Percentiles rank a stretch among this genome's conserved stretches.
These are phyloP conservation scores for Sturmia bella DNA, from an alignment of 2,888 invertebrate species.

Conservation along the genomic window DNA sequence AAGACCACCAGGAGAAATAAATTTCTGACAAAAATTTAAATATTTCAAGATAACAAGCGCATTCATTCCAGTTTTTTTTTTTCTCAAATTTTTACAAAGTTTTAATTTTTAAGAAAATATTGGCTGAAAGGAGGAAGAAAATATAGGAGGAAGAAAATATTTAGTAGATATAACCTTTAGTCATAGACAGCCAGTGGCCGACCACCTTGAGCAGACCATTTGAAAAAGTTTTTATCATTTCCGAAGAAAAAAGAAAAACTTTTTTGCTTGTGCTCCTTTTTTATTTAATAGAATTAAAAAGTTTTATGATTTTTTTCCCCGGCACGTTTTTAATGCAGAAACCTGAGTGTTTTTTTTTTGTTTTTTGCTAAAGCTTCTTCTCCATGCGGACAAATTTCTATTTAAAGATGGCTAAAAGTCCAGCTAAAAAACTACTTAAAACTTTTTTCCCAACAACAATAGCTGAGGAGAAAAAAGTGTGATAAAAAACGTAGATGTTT, in stretches of 20 bases:
- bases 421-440: slow-evolving; percentile 62
- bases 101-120: not conserved
- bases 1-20: slow-evolving; percentile 17
- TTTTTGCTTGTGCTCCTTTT: slow-evolving; percentile 70
- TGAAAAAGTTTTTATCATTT: slow-evolving; percentile 68
- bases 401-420: slow-evolving; percentile 77
- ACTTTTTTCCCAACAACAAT: slow-evolving; percentile 58
- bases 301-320: slow-evolving; percentile 72
- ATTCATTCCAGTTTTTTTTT: not conserved
- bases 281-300: slow-evolving; percentile 80
- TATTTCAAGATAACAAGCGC: slow-evolving; percentile 16
- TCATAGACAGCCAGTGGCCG: slow-evolving; percentile 48
- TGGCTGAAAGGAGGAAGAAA: not conserved
- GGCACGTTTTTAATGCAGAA: slow-evolving; percentile 74
- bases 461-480: slow-evolving; percentile 70
- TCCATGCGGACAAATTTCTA: slow-evolving; percentile 64
- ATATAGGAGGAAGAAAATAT: too few species aligned
- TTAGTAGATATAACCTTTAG: slow-evolving; percentile 46
- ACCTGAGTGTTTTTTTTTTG: slow-evolving; percentile 67
- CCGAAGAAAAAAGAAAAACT: slow-evolving; percentile 31
- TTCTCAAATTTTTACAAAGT: not conserved
- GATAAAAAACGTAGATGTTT: slow-evolving; percentile 76
- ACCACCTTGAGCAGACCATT: slow-evolving; percentile 53
- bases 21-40: slow-evolving; percentile 40
- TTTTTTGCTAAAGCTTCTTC: too few species aligned